phyloP scores from a whole-genome alignment of 2,113 vertebrate species.

The Phoenicopterus ruber region DNA sequence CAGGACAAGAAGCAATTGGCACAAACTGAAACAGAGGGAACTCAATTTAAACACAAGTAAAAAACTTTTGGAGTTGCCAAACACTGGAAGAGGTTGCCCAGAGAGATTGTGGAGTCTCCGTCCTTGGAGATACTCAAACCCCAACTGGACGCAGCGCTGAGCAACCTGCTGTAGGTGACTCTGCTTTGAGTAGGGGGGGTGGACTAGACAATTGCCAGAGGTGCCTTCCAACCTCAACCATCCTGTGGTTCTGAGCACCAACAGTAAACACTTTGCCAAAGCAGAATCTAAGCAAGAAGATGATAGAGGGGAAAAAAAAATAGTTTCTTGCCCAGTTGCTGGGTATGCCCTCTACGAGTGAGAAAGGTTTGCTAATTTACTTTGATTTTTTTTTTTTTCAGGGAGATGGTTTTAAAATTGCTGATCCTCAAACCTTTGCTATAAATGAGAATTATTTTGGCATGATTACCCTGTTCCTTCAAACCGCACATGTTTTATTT shows the following conservation, averaged over 20 bases:
- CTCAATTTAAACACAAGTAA: not conserved
- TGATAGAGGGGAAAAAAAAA: not conserved
- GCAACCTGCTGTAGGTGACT: not conserved
- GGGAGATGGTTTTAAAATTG: not conserved
- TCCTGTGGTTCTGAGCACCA: not conserved
- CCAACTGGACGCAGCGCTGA: not conserved
- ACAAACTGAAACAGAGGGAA: not conserved
- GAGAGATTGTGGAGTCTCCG: not conserved
- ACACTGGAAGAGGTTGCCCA: not conserved
- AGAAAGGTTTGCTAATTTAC: not conserved
- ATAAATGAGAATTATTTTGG: conserved; percentile 49
- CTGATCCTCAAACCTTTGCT: conserved; percentile 31
- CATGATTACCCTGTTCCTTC: conserved; percentile 51
- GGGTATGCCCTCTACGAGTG: not conserved
- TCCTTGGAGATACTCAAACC: not conserved
- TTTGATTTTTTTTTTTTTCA: not conserved
- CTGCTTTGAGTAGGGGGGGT: not conserved
- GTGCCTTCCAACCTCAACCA: not conserved
- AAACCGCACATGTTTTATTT: conserved; percentile 55
- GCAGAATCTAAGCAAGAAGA: not conserved
- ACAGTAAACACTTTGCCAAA: not conserved
- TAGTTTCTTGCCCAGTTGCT: not conserved
- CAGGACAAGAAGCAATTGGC: not conserved
- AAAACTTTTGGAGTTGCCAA: not conserved
- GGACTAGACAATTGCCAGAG: not conserved